Evolutionary conservation across 2,113 vertebrate species (phyloP).

Genomic region (Candoia aspera): DNA sequence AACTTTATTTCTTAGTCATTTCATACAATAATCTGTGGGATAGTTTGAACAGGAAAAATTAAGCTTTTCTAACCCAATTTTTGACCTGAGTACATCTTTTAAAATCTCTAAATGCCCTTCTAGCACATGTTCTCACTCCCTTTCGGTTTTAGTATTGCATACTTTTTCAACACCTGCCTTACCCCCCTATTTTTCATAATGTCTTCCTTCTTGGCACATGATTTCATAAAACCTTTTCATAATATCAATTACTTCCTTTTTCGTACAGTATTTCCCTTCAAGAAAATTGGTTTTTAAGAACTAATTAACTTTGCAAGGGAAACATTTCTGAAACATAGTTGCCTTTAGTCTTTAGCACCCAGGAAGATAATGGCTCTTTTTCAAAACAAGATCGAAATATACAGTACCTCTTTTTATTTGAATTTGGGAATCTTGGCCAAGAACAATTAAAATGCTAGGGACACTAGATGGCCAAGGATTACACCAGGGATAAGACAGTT

Average conservation of each 20-base stretch:
- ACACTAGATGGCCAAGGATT: neutral
- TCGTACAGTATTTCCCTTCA: rapidly evolving
- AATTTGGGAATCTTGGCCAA: neutral
- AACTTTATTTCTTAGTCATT: no score
- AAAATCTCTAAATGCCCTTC: neutral
- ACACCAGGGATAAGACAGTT: neutral
- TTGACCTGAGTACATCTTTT: no score
- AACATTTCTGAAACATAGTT: neutral
- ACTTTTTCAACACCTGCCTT: neutral
- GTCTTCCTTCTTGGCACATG: neutral
- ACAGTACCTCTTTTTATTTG: neutral
- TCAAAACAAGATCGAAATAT: neutral
- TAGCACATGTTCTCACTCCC: no score
- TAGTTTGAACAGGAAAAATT: no score
- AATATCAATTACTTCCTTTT: neutral
- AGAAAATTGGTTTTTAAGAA: neutral
- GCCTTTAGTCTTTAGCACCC: neutral
- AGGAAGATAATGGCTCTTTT: neutral
- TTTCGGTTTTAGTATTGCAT: neutral
- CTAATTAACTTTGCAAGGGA: neutral
- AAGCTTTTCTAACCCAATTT: no score
- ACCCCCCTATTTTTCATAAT: neutral
- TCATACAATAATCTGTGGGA: no score
- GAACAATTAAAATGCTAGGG: neutral
- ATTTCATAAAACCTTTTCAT: neutral